Percentiles rank a stretch among this genome's conserved stretches.
Evolutionary conservation across 2,888 invertebrate genomes (phyloP).

Genomic region (Pristionchus maxplancki): DNA sequence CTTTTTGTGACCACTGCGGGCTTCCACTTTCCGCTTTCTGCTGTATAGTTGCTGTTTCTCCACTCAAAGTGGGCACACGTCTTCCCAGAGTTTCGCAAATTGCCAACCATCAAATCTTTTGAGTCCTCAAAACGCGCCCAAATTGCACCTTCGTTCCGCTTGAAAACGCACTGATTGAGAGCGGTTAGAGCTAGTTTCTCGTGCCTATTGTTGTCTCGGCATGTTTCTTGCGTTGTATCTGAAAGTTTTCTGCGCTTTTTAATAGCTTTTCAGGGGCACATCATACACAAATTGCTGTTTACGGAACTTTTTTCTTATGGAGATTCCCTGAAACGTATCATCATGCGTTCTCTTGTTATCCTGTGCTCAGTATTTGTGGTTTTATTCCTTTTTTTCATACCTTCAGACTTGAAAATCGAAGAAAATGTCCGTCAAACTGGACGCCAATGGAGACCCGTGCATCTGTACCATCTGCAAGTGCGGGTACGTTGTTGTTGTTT

Average conservation of each 20-base stretch:
- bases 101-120: no score
- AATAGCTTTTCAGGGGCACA: no score
- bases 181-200: neutral
- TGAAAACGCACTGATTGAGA: neutral
- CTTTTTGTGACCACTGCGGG: slow-evolving; percentile 4
- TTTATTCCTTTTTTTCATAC: no score
- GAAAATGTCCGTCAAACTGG: neutral
- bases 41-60: slow-evolving; percentile 19
- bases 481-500: neutral
- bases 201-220: neutral
- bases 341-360: no score
- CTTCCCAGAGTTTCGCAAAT: no score
- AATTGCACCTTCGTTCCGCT: slow-evolving; percentile 22
- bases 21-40: neutral
- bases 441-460: slow-evolving; percentile 28
- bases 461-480: slow-evolving; percentile 42
- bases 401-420: neutral
- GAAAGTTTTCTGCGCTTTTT: no score
- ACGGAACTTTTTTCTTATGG: no score
- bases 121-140: neutral
- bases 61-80: neutral
- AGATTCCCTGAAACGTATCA: no score
- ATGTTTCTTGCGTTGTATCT: neutral
- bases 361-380: no score
- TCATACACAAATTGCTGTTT: no score